Evolutionary conservation across 2,113 vertebrate genomes (phyloP).

Genomic region (Perccottus glenii): DNA sequence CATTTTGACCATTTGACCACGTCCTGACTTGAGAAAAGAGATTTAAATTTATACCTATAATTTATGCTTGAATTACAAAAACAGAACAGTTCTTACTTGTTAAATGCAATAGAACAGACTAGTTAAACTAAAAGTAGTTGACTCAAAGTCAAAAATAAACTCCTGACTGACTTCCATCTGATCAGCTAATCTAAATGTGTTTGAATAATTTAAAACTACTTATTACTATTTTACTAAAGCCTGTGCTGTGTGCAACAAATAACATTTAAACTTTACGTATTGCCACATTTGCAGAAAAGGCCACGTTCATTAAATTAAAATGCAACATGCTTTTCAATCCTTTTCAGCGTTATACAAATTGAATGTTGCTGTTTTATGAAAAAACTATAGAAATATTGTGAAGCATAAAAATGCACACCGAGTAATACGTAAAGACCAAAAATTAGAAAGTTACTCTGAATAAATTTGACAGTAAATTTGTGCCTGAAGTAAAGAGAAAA

Average conservation of each 20-base stretch:
- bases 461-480: conserved; percentile 4
- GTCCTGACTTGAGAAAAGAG: no score
- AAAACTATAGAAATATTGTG: no score
- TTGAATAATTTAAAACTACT: background rate
- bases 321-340: background rate
- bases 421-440: background rate
- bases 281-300: background rate
- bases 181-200: background rate
- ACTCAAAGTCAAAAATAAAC: no score
- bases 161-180: background rate
- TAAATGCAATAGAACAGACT: no score
- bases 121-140: no score
- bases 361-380: no score
- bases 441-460: background rate
- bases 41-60: no score
- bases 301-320: background rate
- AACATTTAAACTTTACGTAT: background rate
- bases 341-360: no score
- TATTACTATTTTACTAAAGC: background rate
- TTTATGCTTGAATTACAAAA: no score
- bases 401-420: background rate
- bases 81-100: no score
- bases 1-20: no score
- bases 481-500: conserved; percentile 12
- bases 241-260: background rate